Evolutionary conservation across 2,888 invertebrate species (phyloP).

Genomic region (Galerucella calmariensis): DNA sequence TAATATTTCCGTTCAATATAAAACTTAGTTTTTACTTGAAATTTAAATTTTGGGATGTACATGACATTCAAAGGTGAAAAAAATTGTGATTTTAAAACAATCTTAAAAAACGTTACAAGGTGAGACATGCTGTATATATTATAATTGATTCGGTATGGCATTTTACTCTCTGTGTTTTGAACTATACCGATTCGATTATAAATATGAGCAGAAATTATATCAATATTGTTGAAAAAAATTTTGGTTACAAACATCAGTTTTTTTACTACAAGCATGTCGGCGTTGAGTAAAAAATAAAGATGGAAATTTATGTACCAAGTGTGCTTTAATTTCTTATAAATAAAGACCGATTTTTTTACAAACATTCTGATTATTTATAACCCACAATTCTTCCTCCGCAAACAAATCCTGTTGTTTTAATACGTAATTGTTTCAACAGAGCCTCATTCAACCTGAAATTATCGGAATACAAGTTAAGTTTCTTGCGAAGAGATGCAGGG

Average conservation of each 20-base stretch:
- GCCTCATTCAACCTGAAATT: too few species aligned
- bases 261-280: constrained; percentile 56
- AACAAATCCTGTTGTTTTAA: too few species aligned
- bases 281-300: constrained; percentile 57
- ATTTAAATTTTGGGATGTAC: neutral
- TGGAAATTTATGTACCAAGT: constrained; percentile 65
- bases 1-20: neutral
- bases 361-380: constrained; percentile 24
- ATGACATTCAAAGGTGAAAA: neutral
- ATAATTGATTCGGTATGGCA: constrained; percentile 47
- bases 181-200: constrained; percentile 39
- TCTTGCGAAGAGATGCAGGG: too few species aligned
- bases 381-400: neutral
- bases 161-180: constrained; percentile 38
- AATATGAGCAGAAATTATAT: constrained; percentile 32
- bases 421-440: too few species aligned
- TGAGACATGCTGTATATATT: constrained; percentile 35
- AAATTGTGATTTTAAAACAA: constrained; percentile 10
- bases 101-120: neutral
- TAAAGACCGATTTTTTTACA: constrained; percentile 65
- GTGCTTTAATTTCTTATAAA: constrained; percentile 66
- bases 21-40: neutral
- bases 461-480: too few species aligned
- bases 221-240: constrained; percentile 50
- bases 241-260: constrained; percentile 54